Base-by-base conservation (phyloP, 2,888 invertebrate genomes). In the Brachyopa scutellaris region DNA sequence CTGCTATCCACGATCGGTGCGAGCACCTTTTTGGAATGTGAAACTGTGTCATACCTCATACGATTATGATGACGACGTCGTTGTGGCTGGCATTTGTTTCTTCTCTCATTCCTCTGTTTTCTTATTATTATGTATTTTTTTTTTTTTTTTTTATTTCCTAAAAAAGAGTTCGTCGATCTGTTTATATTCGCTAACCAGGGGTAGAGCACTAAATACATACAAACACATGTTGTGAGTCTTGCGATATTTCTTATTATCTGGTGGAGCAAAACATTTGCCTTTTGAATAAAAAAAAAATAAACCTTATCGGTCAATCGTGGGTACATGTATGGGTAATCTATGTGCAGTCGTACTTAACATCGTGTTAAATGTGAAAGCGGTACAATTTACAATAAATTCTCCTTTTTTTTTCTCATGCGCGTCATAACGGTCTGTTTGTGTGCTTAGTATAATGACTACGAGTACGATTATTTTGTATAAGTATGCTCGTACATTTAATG, bases 321-420 rank as follows among this genome's bases (percentile, higher is more conserved):
- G n/a, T n/a, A n/a, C n/a, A n/a, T n/a, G n/a, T n/a, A n/a, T n/a
- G n/a, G n/a, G n/a, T n/a, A n/a, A n/a, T n/a, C n/a, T n/a, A n/a
- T n/a, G n/a, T n/a, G n/a, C n/a, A n/a, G 4, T 3, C 7, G 19
- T 40, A 29, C 6, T 29, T 13, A 26, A 40, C 19, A 36, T 15
- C 29, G 11, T n/a, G 49, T 36, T 42, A 55, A 79, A 74, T 79
- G 79, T 79, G 79, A 79, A 79, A 79, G 79, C 79, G 49, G 66
- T 67, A 55, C 17, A 59, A 55, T 70, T 55, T 55, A 19, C 42
- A 17, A 51, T 5, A 57, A 62, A 53, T 49, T 73, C 61, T 62
- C 55, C 33, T 73, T 33, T 69, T 42, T 29, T 40, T 45, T 45
- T 53, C 4, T 21, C 38, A 11, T 55, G 13, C 21, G n/a, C 38